These are phyloP conservation scores for Sarcophaga rosellei DNA, from an alignment of 2,888 invertebrate genomes.

Conservation along the genomic window DNA sequence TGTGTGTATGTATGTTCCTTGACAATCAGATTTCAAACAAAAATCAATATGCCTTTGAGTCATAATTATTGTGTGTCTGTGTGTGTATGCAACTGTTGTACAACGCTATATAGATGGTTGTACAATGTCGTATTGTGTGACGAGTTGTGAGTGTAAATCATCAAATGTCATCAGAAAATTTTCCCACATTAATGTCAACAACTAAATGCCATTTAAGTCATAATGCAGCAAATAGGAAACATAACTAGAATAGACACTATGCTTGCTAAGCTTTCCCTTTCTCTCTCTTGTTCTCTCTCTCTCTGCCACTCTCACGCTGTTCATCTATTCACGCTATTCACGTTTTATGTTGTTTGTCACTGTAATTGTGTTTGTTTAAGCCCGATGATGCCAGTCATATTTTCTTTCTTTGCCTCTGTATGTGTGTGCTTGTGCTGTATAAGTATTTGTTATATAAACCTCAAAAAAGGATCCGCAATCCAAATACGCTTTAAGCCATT, in stretches of 20 bases:
- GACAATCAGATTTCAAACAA: slow-evolving; percentile 34
- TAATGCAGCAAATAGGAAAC: slow-evolving; percentile 52
- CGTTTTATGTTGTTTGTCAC: not conserved
- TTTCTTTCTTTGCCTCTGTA: not conserved
- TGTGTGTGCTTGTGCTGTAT: not conserved
- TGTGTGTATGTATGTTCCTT: not conserved
- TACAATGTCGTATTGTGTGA: not conserved
- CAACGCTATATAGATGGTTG: no score
- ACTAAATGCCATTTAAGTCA: slow-evolving; percentile 55
- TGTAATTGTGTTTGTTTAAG: not conserved
- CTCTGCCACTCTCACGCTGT: not conserved
- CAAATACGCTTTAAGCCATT: slow-evolving; percentile 52
- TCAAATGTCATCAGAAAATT: slow-evolving; percentile 51
- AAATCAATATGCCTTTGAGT: slow-evolving; percentile 51
- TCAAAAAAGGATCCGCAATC: slow-evolving; percentile 31
- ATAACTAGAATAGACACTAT: slow-evolving; percentile 28
- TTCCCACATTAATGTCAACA: slow-evolving; percentile 56
- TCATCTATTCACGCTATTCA: no score
- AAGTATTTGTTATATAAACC: not conserved
- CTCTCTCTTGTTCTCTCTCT: not conserved
- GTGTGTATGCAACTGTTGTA: not conserved
- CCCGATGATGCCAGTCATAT: not conserved
- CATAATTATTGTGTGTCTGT: not conserved
- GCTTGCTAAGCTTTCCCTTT: not conserved
- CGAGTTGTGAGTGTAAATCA: not conserved